Percentiles rank a stretch among this genome's conserved stretches.
Evolutionary conservation across 2,113 vertebrate genomes (phyloP).

Genomic region (Laticauda laticaudata): DNA sequence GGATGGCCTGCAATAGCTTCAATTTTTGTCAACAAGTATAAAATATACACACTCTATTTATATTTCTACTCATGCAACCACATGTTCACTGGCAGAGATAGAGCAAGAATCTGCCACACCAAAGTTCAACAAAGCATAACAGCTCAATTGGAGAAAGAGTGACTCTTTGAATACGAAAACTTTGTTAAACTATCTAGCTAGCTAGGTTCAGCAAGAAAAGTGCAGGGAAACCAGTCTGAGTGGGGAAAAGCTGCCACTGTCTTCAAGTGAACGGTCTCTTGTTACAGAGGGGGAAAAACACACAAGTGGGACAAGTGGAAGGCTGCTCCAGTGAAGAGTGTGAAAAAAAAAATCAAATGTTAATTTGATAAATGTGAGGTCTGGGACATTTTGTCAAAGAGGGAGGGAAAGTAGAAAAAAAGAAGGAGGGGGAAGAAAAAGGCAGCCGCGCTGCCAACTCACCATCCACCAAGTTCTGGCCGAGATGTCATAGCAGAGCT

Average conservation of each 20-base stretch:
- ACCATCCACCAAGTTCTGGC: conserved; percentile 99
- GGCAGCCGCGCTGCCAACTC: conserved; percentile 86
- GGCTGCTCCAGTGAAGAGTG: conserved; percentile 78
- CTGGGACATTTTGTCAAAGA: conserved; percentile 84
- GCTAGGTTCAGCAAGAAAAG: conserved; percentile 60
- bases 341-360: conserved; percentile 81
- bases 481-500: conserved; percentile 99
- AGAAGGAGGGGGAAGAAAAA: conserved; percentile 67
- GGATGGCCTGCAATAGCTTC: conserved; percentile 37
- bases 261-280: conserved; percentile 64
- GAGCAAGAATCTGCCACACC: conserved; percentile 34
- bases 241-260: conserved; percentile 40
- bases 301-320: conserved; percentile 75
- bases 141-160: conserved; percentile 57
- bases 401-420: conserved; percentile 81
- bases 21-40: conserved; percentile 41
- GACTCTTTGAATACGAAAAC: conserved; percentile 47
- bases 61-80: conserved; percentile 30
- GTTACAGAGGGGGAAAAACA: conserved; percentile 68
- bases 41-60: conserved; percentile 16
- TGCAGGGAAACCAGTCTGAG: conserved; percentile 29
- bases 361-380: conserved; percentile 86
- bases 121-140: conserved; percentile 61
- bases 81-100: not conserved
- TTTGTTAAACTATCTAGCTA: conserved; percentile 58